These are phyloP conservation scores for Rallus crepitans DNA, from an alignment of 2,797 vertebrate genomes.

Conservation along the genomic window DNA sequence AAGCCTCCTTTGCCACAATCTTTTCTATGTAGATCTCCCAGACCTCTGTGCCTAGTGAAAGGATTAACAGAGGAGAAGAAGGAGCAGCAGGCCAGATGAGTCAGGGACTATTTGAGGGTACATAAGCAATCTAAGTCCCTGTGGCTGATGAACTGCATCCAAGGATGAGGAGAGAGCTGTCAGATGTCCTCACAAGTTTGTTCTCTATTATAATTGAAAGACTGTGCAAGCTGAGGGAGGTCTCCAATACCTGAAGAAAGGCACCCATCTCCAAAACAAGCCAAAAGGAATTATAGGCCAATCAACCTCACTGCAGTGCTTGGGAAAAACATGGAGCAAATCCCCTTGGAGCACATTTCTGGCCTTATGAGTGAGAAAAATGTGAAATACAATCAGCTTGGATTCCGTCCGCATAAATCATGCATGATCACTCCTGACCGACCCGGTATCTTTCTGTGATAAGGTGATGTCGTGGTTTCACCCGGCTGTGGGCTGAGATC, in stretches of 20 bases:
- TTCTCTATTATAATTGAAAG: neutral
- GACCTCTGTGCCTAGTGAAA: neutral
- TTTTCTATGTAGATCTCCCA: neutral
- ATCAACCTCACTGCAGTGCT: neutral
- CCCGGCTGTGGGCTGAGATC: no score
- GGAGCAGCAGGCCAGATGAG: neutral
- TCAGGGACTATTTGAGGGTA: neutral
- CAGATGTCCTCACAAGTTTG: neutral
- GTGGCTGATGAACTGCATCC: neutral
- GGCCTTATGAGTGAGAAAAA: neutral
- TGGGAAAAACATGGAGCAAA: neutral
- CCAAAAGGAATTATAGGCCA: neutral
- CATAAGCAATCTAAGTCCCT: neutral
- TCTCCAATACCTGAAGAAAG: neutral
- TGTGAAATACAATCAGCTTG: neutral
- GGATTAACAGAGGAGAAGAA: neutral
- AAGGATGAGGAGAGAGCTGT: neutral
- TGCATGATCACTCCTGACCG: neutral
- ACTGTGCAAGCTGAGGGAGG: neutral
- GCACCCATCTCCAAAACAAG: neutral
- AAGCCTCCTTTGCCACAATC: neutral
- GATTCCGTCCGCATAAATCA: neutral
- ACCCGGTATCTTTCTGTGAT: neutral
- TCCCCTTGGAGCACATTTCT: neutral
- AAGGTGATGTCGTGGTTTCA: no score